Base-by-base conservation (phyloP, 2,888 invertebrate genomes). In the Xiphydria camelus region DNA sequence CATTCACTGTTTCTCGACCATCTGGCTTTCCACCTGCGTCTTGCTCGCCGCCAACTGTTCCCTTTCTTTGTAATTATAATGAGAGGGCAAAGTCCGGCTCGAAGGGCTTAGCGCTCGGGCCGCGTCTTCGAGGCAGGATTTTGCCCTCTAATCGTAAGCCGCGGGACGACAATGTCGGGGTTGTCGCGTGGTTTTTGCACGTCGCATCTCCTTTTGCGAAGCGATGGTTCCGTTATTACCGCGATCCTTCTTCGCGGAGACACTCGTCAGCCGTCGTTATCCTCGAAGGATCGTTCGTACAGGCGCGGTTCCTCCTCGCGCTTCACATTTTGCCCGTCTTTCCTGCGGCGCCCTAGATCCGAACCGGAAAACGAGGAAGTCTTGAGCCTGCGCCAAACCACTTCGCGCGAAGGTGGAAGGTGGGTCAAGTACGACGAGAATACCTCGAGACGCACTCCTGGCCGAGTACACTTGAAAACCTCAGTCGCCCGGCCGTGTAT, bases 61-160 rank as follows among this genome's bases (percentile, higher is more conserved):
- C 47, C 46, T 51, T 59, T 50, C 54, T 54, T 57, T 39, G 41
- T 33, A 45, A 41, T 43, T 36, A 38, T 44, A 45, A 48, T 49
- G 53, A 46, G 49, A 57, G 45, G 49, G 29, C 44, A 47, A 17
- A 45, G 47, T 59, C 53, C 56, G 53, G 60, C 57, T 60, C 52
- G 53, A 26, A 26, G 26, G 26, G 4, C 26, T 26, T 26, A 26
- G 26, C 14, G 26, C 26, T 10, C 26, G 10, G 26, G 5, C 26
- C 5, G 26, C 14, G 26, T 7, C 14, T 26, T 14, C 10, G 10
- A 6, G 26, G 26, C 26, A 26, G 26, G 10, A 26, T 26, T 7
- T 10, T 26, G 26, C 26, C 26, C 26, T 26, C 26, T 10, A 14
- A 26, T 26, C 10, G 12, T 26, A 14, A 26, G 14, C 14, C 26